Conservation (phyloP, 1,140 invertebrate species). For the Potamilus streckersoni region DNA sequence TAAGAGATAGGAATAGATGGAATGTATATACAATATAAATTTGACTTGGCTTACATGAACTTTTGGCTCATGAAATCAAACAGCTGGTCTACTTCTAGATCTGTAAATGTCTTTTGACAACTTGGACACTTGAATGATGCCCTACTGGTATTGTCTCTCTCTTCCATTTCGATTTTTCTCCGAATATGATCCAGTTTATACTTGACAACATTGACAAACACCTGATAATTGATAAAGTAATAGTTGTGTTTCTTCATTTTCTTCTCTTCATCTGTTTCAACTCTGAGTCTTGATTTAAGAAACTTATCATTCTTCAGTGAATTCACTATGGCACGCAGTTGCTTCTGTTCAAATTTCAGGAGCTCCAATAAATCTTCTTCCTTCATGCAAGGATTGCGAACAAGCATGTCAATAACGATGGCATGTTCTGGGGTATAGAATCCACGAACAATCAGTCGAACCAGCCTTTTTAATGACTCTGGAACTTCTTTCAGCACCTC, state of each 20-base stretch:
- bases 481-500: slow-evolving; percentile 64
- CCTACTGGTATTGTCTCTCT: slow-evolving; percentile 91
- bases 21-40: neutral
- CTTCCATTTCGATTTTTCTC: slow-evolving; percentile 94
- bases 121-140: slow-evolving; percentile 94
- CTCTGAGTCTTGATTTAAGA: slow-evolving; percentile 88
- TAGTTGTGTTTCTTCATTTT: slow-evolving; percentile 97
- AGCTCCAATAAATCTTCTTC: slow-evolving; percentile 96
- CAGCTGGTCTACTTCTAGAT: slow-evolving; percentile 83
- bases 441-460: slow-evolving; percentile 88
- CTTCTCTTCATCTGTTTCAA: slow-evolving; percentile 95
- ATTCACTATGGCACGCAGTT: slow-evolving; percentile 87
- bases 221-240: slow-evolving; percentile 97
- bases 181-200: slow-evolving; percentile 97
- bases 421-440: slow-evolving; percentile 95
- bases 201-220: slow-evolving; percentile 94
- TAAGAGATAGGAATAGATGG: too few relatives aligned
- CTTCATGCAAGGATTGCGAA: slow-evolving; percentile 95
- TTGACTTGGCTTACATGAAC: slow-evolving; percentile 69
- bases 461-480: slow-evolving; percentile 82
- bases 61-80: slow-evolving; percentile 87
- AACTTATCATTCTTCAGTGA: slow-evolving; percentile 93
- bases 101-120: slow-evolving; percentile 89
- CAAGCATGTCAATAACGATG: slow-evolving; percentile 94
- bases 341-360: slow-evolving; percentile 94